Base-by-base conservation (phyloP, 2,113 vertebrate species). In the Saccopteryx bilineata region DNA sequence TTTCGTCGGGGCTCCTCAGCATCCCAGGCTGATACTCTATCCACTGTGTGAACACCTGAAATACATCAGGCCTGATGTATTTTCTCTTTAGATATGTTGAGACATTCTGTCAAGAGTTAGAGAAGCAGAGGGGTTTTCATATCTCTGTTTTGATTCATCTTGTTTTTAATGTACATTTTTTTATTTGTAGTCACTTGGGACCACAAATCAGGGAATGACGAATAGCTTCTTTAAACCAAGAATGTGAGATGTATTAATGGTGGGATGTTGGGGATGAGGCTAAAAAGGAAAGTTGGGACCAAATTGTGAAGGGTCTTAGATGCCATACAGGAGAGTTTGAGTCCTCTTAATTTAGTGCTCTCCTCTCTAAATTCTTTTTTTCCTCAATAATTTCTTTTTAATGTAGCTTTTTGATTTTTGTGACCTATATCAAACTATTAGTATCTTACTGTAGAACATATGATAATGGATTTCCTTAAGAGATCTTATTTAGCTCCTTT, bases 91-190 rank as follows among this genome's bases (percentile, higher is more conserved):
- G 58, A 68, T 75, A 26, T 50, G 12, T 83, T 96, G 63, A 96
- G 65, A 65, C n/a, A 91, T 82, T 82, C n/a, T 91, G 71, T 91
- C n/a, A 83, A 94, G n/a, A 87, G 26, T 52, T 90, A 23, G 69
- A 39, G 74, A 91, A 71, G 54, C n/a, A 74, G 60, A 50, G 23
- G 7, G 4, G 46, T 78, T 96, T 87, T 91, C 15, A 26, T 82
- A 68, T 69, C 21, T 95, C 48, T 96, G 28, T 89, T 86, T 94
- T 93, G 87, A 66, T 80, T 11, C 19, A 52, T 85, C 61, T 95
- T 82, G 46, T 76, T 92, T 89, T 79, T 63, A 33, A 87, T 82
- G 92, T 75, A 15, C 48, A 50, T 89, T 94, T 14, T 23, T 39
- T 79, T 93, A 87, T 93, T 71, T 95, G 92, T 0, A 81, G 58